Percentiles rank a stretch among this genome's conserved stretches.
These are phyloP conservation scores for Pelobates fuscus DNA, from an alignment of 2,113 vertebrate species.

Conservation along the genomic window DNA sequence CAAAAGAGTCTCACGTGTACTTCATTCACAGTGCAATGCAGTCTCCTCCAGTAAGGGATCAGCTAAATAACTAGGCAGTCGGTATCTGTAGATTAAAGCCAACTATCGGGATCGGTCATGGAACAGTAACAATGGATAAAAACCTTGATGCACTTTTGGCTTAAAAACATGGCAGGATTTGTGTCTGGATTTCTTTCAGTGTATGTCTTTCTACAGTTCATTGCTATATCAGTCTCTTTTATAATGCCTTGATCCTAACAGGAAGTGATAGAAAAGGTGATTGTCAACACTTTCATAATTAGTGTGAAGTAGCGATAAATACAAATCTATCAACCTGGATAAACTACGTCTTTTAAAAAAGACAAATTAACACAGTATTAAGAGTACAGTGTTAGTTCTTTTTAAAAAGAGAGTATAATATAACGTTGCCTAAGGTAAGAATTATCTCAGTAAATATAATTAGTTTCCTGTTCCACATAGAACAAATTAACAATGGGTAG, in stretches of 20 bases:
- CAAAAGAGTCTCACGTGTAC: neutral
- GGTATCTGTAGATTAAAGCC: conserved; percentile 5
- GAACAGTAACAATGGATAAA: conserved; percentile 41
- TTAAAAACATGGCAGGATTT: conserved; percentile 14
- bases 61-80: conserved; percentile 20
- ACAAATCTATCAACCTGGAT: conserved; percentile 1
- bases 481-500: too few relatives aligned
- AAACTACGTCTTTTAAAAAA: neutral
- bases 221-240: conserved; percentile 27
- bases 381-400: too few relatives aligned
- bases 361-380: neutral
- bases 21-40: neutral
- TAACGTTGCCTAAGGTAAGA: too few relatives aligned
- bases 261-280: conserved; percentile 28
- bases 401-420: too few relatives aligned
- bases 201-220: conserved; percentile 37
- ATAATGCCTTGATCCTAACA: conserved; percentile 36
- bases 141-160: conserved; percentile 37
- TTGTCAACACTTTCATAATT: conserved; percentile 20
- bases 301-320: neutral
- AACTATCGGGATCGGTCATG: conserved; percentile 29
- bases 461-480: too few relatives aligned
- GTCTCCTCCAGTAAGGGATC: neutral
- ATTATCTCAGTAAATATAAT: too few relatives aligned
- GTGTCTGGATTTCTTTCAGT: conserved; percentile 31